These are phyloP conservation scores for Parnassius apollo DNA, from an alignment of 2,888 invertebrate species.

Conservation along the genomic window DNA sequence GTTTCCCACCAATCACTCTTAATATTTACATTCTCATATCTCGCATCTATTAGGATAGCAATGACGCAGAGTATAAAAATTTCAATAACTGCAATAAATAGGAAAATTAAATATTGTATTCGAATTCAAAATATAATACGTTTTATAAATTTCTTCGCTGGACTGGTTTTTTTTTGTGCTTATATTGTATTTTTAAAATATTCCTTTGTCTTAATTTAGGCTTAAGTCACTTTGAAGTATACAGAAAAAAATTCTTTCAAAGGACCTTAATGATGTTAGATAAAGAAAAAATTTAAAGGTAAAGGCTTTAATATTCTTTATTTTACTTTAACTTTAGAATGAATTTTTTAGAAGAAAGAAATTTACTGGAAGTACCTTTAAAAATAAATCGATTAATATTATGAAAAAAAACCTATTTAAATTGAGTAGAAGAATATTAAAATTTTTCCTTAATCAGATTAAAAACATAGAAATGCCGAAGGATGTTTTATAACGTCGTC, in stretches of 20 bases:
- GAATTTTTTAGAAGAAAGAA: neutral
- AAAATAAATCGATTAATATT: no score
- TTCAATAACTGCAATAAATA: conserved; percentile 13
- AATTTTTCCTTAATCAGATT: no score
- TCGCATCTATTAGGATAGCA: conserved; percentile 36
- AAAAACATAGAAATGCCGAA: no score
- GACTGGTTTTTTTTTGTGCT: neutral
- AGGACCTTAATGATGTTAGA: conserved; percentile 10
- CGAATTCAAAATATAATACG: neutral
- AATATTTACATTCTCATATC: conserved; percentile 50
- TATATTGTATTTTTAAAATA: neutral
- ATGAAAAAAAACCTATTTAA: no score
- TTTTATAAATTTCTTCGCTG: neutral
- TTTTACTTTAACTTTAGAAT: neutral
- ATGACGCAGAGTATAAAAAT: conserved; percentile 29
- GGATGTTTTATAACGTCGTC: no score
- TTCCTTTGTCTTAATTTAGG: conserved; percentile 5
- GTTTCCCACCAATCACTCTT: conserved; percentile 88
- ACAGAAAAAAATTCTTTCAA: conserved; percentile 14
- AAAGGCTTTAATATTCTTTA: conserved; percentile 14
- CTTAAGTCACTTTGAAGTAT: conserved; percentile 16
- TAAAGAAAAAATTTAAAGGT: conserved; percentile 16
- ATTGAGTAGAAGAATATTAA: no score
- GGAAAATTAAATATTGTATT: neutral
- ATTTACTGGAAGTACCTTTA: neutral